These are phyloP conservation scores for Trileptium ribeirensis DNA, from an alignment of 2,888 invertebrate genomes.

Conservation along the genomic window DNA sequence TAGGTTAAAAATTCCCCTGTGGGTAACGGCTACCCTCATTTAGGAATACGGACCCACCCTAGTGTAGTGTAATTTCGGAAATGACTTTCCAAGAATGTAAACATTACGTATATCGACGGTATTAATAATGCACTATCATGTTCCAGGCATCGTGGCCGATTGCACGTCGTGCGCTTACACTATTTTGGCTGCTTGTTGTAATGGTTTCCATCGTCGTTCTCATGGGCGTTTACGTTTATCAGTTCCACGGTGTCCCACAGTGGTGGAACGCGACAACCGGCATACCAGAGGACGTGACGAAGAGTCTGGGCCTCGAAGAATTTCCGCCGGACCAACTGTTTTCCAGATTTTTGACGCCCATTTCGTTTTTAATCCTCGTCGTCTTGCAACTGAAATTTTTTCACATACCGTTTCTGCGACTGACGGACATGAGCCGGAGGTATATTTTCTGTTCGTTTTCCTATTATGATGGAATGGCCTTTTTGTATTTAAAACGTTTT, in stretches of 20 bases:
- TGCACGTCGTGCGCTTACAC: constrained; percentile 87
- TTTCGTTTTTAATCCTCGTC: constrained; percentile 88
- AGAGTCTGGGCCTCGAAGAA: constrained; percentile 82
- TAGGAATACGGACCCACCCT: too few relatives aligned
- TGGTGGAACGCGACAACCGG: constrained; percentile 71
- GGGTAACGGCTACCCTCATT: too few relatives aligned
- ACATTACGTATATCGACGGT: too few relatives aligned
- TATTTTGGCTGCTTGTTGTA: constrained; percentile 90
- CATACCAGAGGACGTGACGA: constrained; percentile 68
- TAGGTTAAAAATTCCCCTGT: too few relatives aligned
- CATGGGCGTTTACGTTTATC: constrained; percentile 88
- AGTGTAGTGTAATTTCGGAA: too few relatives aligned
- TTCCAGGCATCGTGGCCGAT: constrained; percentile 76
- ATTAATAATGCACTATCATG: constrained; percentile 25
- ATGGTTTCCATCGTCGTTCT: constrained; percentile 91
- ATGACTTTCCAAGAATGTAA: too few relatives aligned
- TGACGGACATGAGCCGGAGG: constrained; percentile 37
- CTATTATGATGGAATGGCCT: neutral
- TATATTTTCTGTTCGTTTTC: neutral
- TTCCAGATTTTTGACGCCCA: constrained; percentile 81
- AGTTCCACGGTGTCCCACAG: constrained; percentile 76
- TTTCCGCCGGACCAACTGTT: constrained; percentile 82
- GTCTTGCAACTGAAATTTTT: constrained; percentile 95
- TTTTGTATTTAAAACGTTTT: neutral
- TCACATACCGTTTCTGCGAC: constrained; percentile 78